Evolutionary conservation across 2,797 vertebrate genomes (phyloP).

Genomic region (Adrianichthys oophorus): DNA sequence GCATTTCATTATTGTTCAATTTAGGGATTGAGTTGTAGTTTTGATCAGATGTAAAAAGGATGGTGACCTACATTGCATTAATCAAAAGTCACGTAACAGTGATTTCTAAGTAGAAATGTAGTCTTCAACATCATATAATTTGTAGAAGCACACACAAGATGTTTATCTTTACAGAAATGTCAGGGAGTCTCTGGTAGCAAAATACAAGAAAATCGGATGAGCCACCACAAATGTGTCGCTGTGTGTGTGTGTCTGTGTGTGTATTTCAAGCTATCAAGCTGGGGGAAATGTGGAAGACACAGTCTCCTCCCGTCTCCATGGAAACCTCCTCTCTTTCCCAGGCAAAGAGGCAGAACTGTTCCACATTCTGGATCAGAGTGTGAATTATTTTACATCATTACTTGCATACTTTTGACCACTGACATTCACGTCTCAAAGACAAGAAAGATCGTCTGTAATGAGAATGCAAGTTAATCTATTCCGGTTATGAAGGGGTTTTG

Average conservation of each 20-base stretch:
- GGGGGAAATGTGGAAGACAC: constrained; percentile 74
- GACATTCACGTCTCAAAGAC: constrained; percentile 21
- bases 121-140: constrained; percentile 10
- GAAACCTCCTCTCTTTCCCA: constrained; percentile 77
- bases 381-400: constrained; percentile 54
- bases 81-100: neutral
- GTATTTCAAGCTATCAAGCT: constrained; percentile 62
- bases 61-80: neutral
- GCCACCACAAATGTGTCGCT: constrained; percentile 39
- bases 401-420: constrained; percentile 16
- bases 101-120: constrained; percentile 2
- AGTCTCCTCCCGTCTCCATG: constrained; percentile 80
- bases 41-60: too few species aligned
- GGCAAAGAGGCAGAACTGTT: constrained; percentile 62
- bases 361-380: constrained; percentile 61
- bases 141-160: constrained; percentile 1
- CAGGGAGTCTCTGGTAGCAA: neutral
- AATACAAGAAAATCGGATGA: constrained; percentile 37
- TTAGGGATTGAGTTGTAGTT: too few species aligned
- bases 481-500: constrained; percentile 4
- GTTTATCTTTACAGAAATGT: constrained; percentile 11
- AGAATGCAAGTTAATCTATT: constrained; percentile 12
- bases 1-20: too few species aligned
- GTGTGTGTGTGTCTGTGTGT: constrained; percentile 24
- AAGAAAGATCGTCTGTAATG: constrained; percentile 13